Evolutionary conservation across 2,797 vertebrate genomes (phyloP), one percentile per base, ranked within the genome.

Genomic region (Chaetodon trifasciatus): DNA sequence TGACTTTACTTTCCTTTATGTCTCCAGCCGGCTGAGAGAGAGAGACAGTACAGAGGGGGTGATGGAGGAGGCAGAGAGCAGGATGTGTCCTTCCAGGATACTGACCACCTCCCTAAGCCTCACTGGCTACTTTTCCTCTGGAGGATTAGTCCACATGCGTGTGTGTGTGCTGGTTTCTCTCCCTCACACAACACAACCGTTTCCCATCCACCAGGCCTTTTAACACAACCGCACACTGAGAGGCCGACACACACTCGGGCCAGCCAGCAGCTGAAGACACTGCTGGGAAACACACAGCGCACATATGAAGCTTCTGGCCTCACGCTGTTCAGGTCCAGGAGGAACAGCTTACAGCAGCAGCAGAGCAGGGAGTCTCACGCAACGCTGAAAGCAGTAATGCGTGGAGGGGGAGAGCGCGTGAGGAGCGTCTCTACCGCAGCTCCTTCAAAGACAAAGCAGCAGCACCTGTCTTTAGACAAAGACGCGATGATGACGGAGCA

Each of bases 11-110:
- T 66, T 32, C 52, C 23, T 28, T 37, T 21, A 32, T 3, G 42
- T 70, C 66, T 73, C 13, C 21, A 46, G 16, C 19, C 39, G 11
- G 32, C 24, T 21, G 5, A 58, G 73, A 55, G 62, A 63, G 12
- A 57, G 28, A 37, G 4, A 40, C 24, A 57, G 75, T 21, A 11
- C n/a, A 58, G 42, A 55, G 49, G 24, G 60, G 35, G 75, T 49
- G 79, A 53, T 4, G 24, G 35, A 61, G 74, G 80, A 70, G 69
- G 78, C 65, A 65, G 73, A 74, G 65, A 81, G 65, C 65, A 72
- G 79, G 81, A 87, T 73, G 75, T 63, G 66, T 69, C 77, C 72
- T 71, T 80, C 49, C 84, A 79, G 76, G 77, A 86, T 72, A 57
- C 71, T 65, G 77, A 86, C 82, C 77, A 75, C 62, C 70, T 76